Percentiles rank a stretch among this genome's conserved stretches.
Conservation (phyloP, 92 coral and sea anemone species). For the Parazoanthus darwini region DNA sequence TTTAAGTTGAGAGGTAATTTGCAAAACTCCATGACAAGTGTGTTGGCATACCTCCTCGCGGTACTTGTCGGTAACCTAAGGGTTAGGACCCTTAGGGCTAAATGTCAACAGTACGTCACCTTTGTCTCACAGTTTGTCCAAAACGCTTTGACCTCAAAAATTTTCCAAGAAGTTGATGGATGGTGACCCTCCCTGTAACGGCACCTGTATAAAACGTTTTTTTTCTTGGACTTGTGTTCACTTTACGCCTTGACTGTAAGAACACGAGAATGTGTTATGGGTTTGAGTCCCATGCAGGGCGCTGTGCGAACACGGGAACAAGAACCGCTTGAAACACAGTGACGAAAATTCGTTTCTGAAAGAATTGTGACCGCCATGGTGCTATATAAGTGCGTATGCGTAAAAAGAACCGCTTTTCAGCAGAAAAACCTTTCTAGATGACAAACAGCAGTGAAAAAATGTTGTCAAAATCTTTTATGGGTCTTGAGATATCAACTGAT, state of each 20-base stretch:
- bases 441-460: no score
- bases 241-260: slow-evolving; percentile 3
- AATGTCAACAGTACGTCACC: neutral
- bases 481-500: no score
- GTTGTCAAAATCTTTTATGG: no score
- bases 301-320: neutral
- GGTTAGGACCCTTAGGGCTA: no score
- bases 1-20: no score
- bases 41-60: no score
- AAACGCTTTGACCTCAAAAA: neutral
- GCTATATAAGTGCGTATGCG: neutral
- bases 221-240: neutral
- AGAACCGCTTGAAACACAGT: neutral
- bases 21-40: no score
- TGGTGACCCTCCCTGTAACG: neutral
- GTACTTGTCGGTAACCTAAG: no score
- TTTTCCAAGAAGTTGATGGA: no score
- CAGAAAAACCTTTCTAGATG: neutral
- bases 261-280: neutral
- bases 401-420: neutral
- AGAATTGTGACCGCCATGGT: neutral
- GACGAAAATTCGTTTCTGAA: slow-evolving; percentile 9
- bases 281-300: no score
- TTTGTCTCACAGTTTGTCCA: neutral
- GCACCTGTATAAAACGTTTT: neutral